These are phyloP conservation scores for Atrina japonica DNA, from an alignment of 2,888 invertebrate genomes.

Conservation along the genomic window DNA sequence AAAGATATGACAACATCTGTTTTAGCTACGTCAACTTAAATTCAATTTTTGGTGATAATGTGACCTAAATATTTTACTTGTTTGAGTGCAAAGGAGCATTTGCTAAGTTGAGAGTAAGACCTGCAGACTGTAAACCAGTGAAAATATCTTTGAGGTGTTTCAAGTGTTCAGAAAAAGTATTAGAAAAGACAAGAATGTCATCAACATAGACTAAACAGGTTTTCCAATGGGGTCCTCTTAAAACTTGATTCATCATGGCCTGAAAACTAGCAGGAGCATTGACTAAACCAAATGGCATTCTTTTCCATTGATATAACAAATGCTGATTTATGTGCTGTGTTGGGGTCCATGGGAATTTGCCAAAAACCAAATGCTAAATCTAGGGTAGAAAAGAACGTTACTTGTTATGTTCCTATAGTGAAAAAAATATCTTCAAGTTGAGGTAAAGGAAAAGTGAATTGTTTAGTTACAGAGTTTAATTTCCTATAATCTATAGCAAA, in stretches of 20 bases:
- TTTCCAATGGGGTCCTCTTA: slow-evolving; percentile 40
- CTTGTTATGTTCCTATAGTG: slow-evolving; percentile 23
- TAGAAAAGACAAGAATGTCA: slow-evolving; percentile 44
- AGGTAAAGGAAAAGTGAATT: slow-evolving; percentile 37
- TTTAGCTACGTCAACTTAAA: slow-evolving; percentile 35
- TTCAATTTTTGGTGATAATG: slow-evolving; percentile 40
- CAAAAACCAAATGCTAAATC: slow-evolving; percentile 27
- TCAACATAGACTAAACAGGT: slow-evolving; percentile 45
- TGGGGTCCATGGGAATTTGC: too few species aligned
- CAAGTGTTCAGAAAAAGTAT: slow-evolving; percentile 38
- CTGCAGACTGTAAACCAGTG: slow-evolving; percentile 25
- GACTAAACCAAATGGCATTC: slow-evolving; percentile 45
- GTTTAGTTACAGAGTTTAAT: slow-evolving; percentile 29
- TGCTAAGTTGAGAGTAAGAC: slow-evolving; percentile 42
- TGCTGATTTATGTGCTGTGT: slow-evolving; percentile 27
- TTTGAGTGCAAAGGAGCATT: slow-evolving; percentile 39
- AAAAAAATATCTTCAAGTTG: slow-evolving; percentile 42
- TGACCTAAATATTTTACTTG: slow-evolving; percentile 49
- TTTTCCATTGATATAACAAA: slow-evolving; percentile 37
- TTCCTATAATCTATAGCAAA: slow-evolving; percentile 31
- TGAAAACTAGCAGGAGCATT: slow-evolving; percentile 31
- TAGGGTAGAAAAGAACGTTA: slow-evolving; percentile 17
- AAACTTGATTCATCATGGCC: slow-evolving; percentile 27
- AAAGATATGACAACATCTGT: slow-evolving; percentile 30
- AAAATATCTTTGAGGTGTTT: slow-evolving; percentile 41